Percentiles rank a stretch among this genome's conserved stretches.
Conservation (phyloP, 2,888 invertebrate species). For the Himalopsyche kuldschensis region DNA sequence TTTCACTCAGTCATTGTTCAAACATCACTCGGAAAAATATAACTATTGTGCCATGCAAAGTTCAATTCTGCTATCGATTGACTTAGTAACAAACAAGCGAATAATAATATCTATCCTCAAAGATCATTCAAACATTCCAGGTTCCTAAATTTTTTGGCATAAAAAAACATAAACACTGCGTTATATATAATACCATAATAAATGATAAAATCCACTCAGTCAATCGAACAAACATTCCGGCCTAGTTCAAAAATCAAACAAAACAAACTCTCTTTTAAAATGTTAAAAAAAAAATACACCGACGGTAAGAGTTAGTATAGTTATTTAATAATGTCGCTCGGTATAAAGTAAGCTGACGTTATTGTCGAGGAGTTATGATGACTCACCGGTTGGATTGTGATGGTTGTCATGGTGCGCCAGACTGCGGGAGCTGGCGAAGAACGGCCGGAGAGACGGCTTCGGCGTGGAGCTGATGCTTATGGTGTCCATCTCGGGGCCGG, state of each 20-base stretch:
- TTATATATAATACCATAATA: no score
- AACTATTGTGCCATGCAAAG: no score
- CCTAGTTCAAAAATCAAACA: not conserved
- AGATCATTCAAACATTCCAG: no score
- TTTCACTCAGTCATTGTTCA: no score
- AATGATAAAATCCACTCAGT: no score
- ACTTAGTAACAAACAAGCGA: no score
- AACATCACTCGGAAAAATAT: no score
- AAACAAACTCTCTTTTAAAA: not conserved
- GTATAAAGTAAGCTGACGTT: not conserved
- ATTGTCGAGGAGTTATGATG: not conserved
- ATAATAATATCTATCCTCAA: no score
- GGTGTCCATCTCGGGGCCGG: constrained; percentile 92
- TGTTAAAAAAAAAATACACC: not conserved
- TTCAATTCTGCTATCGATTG: no score
- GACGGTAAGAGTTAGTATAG: not conserved
- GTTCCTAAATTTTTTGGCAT: no score
- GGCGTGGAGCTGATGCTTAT: constrained; percentile 97
- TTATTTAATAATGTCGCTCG: not conserved
- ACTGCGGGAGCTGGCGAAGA: constrained; percentile 89
- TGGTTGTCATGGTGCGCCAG: constrained; percentile 61
- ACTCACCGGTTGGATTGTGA: constrained; percentile 50
- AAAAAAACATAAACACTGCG: no score
- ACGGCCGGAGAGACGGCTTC: constrained; percentile 92
- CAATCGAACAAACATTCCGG: no score